phyloP scores from a whole-genome alignment of 35 echinoderm and acorn worm species.

The Nesometra sesokonis region DNA sequence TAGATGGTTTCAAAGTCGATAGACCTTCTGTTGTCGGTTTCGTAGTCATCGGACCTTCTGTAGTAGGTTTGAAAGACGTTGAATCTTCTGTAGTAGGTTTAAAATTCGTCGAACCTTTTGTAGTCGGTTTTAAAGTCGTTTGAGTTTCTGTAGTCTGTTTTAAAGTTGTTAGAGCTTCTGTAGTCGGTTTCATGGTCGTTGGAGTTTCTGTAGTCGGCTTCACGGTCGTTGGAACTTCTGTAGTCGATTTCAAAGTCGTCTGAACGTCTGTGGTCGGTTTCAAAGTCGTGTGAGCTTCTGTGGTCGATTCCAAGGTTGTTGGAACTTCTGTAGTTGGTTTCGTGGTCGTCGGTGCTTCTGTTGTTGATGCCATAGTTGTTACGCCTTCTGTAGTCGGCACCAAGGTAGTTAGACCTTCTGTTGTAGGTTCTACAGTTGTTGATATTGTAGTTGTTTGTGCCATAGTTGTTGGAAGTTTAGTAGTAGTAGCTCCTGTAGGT shows the following conservation, averaged over 20 bases:
- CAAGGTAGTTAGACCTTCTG: background rate
- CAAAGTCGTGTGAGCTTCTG: background rate
- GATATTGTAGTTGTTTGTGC: background rate
- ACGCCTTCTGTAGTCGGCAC: too few species aligned
- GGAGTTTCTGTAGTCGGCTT: background rate
- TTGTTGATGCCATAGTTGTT: background rate
- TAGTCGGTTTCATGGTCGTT: background rate
- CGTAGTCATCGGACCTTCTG: background rate
- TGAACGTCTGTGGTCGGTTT: background rate
- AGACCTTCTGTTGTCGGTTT: background rate
- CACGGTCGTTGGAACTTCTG: background rate
- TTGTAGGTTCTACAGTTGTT: background rate
- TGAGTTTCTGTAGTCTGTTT: background rate
- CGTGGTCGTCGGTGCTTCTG: background rate
- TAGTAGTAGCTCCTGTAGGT: background rate
- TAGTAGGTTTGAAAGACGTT: background rate
- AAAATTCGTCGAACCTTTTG: background rate
- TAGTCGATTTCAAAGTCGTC: background rate
- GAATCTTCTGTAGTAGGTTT: too few species aligned
- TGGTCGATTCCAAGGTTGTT: background rate
- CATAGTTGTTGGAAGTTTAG: background rate
- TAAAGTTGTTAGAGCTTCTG: background rate
- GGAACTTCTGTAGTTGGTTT: background rate
- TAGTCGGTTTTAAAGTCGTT: background rate
- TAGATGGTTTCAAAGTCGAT: background rate